Conservation (phyloP, 2,113 vertebrate genomes). For the Leptocoma aspasia region DNA sequence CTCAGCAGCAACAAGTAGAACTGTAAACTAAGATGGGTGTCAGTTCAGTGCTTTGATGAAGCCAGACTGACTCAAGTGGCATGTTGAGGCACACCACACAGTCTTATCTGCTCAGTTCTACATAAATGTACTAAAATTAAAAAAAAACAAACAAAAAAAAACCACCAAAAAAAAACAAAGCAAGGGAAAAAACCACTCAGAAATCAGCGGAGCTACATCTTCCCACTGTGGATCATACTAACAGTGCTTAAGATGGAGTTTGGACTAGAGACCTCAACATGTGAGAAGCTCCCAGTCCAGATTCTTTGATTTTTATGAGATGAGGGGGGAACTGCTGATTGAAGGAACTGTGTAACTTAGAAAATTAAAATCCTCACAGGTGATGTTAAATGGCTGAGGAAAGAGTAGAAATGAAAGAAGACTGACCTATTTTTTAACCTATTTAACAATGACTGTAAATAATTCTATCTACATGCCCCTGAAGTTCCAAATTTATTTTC, state of each 20-base stretch:
- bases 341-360: neutral
- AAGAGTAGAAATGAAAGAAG: neutral
- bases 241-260: neutral
- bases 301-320: neutral
- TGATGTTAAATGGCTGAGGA: neutral
- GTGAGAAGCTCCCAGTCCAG: neutral
- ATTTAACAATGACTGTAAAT: neutral
- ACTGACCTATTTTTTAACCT: neutral
- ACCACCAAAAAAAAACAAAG: too few species aligned
- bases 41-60: neutral
- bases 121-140: neutral
- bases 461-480: neutral
- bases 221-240: neutral
- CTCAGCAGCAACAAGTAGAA: neutral
- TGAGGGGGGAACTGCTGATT: neutral
- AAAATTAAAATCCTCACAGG: neutral
- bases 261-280: neutral
- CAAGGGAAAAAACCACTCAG: accelerated
- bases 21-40: neutral
- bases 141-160: too few species aligned
- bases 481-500: neutral
- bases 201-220: neutral
- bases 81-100: neutral
- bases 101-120: neutral
- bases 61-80: neutral